Percentiles rank a stretch among this genome's conserved stretches.
phyloP scores from a whole-genome alignment of 2,797 vertebrate genomes.

The Prunella strophiata region DNA sequence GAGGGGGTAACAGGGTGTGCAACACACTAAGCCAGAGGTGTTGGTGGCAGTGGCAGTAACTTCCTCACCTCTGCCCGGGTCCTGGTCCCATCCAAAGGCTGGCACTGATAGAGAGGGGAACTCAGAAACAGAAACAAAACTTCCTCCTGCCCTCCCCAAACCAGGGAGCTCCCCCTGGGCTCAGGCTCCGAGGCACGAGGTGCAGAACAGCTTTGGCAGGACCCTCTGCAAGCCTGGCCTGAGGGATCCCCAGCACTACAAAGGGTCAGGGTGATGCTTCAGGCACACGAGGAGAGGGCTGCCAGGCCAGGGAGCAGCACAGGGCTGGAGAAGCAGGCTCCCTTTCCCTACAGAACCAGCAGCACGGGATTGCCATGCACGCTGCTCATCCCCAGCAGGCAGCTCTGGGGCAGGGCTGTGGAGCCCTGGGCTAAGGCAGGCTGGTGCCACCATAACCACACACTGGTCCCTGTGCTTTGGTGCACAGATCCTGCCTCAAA shows the following conservation, averaged over 20 bases:
- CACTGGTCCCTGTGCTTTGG: rapidly evolving
- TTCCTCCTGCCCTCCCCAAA: not conserved
- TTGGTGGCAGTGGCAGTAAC: not conserved
- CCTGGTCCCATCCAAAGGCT: not conserved
- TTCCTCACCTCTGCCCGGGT: not conserved
- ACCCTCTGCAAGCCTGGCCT: not conserved
- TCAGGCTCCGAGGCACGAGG: not conserved
- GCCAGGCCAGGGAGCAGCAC: not conserved
- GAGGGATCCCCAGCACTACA: not conserved
- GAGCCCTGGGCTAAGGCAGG: not conserved
- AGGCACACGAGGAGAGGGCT: rapidly evolving
- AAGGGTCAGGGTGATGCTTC: not conserved
- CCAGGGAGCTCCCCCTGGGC: not conserved
- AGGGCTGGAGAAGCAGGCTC: not conserved
- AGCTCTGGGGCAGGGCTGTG: not conserved
- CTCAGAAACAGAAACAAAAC: not conserved
- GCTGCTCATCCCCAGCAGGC: not conserved
- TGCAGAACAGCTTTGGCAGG: rapidly evolving
- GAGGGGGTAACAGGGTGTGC: rapidly evolving
- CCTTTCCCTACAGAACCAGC: not conserved
- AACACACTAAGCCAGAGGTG: not conserved
- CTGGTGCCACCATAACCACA: not conserved
- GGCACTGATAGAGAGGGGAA: not conserved
- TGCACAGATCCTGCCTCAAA: not conserved
- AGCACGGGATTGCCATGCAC: not conserved